Percentiles rank a stretch among this genome's conserved stretches.
Evolutionary conservation across 2,797 vertebrate genomes (phyloP).

Genomic region (Okamejei kenojei): DNA sequence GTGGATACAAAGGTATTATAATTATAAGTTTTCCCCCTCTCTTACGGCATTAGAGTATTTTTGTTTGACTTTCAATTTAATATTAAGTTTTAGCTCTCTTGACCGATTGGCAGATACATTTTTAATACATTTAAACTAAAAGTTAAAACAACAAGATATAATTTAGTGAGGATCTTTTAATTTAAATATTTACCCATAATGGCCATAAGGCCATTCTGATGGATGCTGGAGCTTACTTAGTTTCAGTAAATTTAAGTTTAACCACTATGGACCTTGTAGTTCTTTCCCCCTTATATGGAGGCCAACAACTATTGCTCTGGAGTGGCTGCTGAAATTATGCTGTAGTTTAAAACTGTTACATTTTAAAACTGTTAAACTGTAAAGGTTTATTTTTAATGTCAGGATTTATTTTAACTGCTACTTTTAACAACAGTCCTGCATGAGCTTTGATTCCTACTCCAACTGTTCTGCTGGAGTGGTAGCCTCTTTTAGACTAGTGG

Average conservation of each 20-base stretch:
- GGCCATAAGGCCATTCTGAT: background rate
- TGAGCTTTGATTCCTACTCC: conserved; percentile 52
- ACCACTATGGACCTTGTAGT: background rate
- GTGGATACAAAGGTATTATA: background rate
- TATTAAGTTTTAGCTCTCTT: background rate
- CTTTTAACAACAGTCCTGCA: conserved; percentile 46
- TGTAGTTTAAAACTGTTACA: background rate
- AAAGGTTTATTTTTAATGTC: background rate
- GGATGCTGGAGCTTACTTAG: background rate
- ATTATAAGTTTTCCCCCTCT: background rate
- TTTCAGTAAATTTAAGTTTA: background rate
- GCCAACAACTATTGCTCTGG: background rate
- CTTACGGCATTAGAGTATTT: background rate
- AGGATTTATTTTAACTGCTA: conserved; percentile 29
- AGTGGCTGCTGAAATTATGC: background rate
- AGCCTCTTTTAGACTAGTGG: conserved; percentile 45
- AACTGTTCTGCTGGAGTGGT: conserved; percentile 41
- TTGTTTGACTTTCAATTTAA: background rate
- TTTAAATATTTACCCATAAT: background rate
- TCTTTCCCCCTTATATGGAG: background rate
- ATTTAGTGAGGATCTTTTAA: background rate
- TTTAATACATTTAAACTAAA: background rate
- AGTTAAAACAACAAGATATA: background rate
- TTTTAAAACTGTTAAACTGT: no score
- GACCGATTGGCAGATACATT: background rate